Base-by-base conservation (phyloP, 2,113 vertebrate species). In the Genyomyrus donnyi region DNA sequence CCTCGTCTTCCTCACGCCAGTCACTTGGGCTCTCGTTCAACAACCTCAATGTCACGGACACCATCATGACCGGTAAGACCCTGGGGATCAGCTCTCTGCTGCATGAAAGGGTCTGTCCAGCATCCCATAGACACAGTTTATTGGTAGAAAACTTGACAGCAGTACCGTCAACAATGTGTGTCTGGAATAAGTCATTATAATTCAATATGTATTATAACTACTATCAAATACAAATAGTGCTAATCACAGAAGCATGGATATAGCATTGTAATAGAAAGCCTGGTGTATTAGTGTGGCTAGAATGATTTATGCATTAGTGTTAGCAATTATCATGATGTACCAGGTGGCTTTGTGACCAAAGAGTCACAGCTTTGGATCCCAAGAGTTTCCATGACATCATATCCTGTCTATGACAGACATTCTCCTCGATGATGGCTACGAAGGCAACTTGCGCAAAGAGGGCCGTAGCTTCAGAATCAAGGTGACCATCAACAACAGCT, bases 41-140 rank as follows among this genome's bases (percentile, higher is more conserved):
- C 93, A 99, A 99, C 91, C 93, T 99, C 93, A 99, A 99, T 95
- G 96, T 99, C 95, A 96, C 97, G 0, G 98, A 99, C 93, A 96
- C 96, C 90, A 96, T 97, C 91, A 96, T 98, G 94, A 97, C 98
- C 95, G 98, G 98, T 99, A 91, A 94, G 88, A 0, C 4, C 10
- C 27, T 17, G 31, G 31, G 46, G n/a, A 19, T n/a, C 46, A 17
- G 3, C 27, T 53, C 85, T 87, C 45, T 24, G 21, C 83, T 85
- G 24, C 45, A 46, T 45, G 17, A 84, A 9, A 46, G 45, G 45
- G 3, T 45, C 17, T 45, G 35, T n/a, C 45, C 42, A 45, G 10
- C 24, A 46, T n/a, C 39, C 83, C 15, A 45, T 48, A 45, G 42
- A 56, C 17, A 53, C 17, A 4, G 45, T 19, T 42, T 84, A 11